A percentile compares a stretch with the other conserved stretches of the same genome.
These are phyloP conservation scores for Geopemphigus sp. DNA, from an alignment of 1,140 invertebrate species.

Conservation along the genomic window DNA sequence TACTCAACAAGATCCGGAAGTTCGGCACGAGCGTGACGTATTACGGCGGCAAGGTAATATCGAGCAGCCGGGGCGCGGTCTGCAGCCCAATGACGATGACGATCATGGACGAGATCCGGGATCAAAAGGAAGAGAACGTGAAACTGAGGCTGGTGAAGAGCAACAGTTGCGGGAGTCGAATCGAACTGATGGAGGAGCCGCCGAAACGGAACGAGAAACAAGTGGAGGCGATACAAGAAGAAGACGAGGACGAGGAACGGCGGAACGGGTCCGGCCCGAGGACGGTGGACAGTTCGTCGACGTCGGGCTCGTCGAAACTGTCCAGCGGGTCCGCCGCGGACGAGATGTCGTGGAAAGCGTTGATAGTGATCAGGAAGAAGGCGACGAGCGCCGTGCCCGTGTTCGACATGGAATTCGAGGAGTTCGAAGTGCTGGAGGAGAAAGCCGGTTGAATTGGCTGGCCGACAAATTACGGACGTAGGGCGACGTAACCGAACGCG, in stretches of 20 bases:
- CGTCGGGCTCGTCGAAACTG: constrained; percentile 53
- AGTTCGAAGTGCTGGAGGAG: constrained; percentile 66
- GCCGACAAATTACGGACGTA: too few species aligned
- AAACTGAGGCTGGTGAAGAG: constrained; percentile 70
- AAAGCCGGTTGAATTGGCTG: not conserved
- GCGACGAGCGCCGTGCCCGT: constrained; percentile 59
- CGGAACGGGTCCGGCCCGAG: constrained; percentile 55
- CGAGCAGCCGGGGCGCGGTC: constrained; percentile 64
- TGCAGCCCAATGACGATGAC: constrained; percentile 64
- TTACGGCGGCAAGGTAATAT: constrained; percentile 76
- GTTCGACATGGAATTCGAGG: constrained; percentile 79
- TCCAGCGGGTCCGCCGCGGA: constrained; percentile 53
- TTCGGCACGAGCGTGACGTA: constrained; percentile 82
- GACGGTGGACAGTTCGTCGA: constrained; percentile 51
- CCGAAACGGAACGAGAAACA: constrained; percentile 49
- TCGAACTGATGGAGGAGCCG: constrained; percentile 69
- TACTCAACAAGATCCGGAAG: constrained; percentile 80
- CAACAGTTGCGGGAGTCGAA: constrained; percentile 77
- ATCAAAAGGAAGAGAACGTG: constrained; percentile 48
- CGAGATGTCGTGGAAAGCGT: constrained; percentile 55
- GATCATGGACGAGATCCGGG: constrained; percentile 65
- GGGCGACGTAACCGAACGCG: too few species aligned
- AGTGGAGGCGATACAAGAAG: constrained; percentile 51
- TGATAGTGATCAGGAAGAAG: constrained; percentile 29
- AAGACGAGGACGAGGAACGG: constrained; percentile 55